Evolutionary conservation across 2,113 vertebrate species (phyloP).

Genomic region (Chloropsis hardwickii): DNA sequence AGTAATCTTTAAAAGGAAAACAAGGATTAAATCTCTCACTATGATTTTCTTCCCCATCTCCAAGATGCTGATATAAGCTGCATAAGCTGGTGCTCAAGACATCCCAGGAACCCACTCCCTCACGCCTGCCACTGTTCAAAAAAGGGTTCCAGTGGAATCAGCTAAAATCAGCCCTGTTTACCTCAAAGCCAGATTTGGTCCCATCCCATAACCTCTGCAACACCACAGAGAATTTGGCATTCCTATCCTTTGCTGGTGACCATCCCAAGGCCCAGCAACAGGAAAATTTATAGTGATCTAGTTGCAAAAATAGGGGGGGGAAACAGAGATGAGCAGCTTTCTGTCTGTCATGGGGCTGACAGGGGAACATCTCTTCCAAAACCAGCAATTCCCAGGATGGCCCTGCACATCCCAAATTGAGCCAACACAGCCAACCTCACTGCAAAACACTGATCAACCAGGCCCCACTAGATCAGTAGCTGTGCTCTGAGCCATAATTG

Average conservation of each 20-base stretch:
- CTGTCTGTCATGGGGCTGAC: background rate
- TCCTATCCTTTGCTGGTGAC: background rate
- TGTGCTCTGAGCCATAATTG: background rate
- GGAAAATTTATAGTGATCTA: background rate
- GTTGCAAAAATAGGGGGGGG: background rate
- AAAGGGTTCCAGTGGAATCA: background rate
- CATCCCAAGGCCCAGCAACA: background rate
- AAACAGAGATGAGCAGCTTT: background rate
- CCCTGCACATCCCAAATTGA: background rate
- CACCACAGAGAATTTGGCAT: background rate
- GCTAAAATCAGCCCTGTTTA: background rate
- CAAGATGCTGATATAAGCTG: background rate
- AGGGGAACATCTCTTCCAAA: background rate
- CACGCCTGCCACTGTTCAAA: background rate
- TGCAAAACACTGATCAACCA: background rate
- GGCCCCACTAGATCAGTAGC: background rate
- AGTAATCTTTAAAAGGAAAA: slow-evolving; percentile 73
- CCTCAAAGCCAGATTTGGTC: background rate
- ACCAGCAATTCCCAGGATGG: background rate
- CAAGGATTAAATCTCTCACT: background rate
- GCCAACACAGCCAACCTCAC: background rate
- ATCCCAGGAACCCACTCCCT: background rate
- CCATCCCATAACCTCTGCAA: background rate
- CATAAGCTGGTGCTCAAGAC: background rate
- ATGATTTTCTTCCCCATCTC: background rate